Evolutionary conservation across 2,113 vertebrate species (phyloP), one percentile per base, ranked within the genome.

Genomic region (Suricata suricatta): DNA sequence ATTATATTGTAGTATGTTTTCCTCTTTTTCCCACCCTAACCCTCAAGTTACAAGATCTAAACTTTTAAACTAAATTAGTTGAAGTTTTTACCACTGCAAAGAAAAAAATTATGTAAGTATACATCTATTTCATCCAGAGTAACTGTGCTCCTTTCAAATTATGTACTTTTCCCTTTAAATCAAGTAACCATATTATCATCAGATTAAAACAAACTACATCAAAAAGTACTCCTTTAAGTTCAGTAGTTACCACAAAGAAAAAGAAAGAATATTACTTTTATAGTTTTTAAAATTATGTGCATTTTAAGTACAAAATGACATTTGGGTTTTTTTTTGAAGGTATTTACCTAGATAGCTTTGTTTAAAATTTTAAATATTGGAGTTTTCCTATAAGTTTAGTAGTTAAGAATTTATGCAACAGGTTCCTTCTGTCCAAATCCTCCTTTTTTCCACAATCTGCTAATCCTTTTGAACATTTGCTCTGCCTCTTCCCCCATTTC

Each of bases 401-500:
- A 98, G 95, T 98, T 98, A 98, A 98, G 98, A 98, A 98, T 95
- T 97, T 97, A 98, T 98, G 96, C 97, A 97, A 98, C 97, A 98
- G 97, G 98, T 63, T 98, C 97, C 97, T 98, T 98, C 97, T 98
- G 97, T 98, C 96, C 98, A 98, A 97, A 98, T 98, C 84, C 97
- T 98, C 98, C 97, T 98, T 87, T 98, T 98, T 95, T 98, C 97
- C 98, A 98, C 97, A 98, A 97, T 98, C 97, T 98, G 98, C 98
- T 98, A 98, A 98, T 98, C 97, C 98, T 98, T 97, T 95, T 98
- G 97, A 98, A 97, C 95, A 98, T 71, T 96, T 98, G 97, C 79
- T 98, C 89, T 98, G 98, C 97, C 98, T 98, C 98, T 98, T 98
- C 95, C 98, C 97, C 98, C 97, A 98, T 95, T 98, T 98, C 97